Conservation (phyloP, 1,140 invertebrate species). For the Aphelenchoides avenae region DNA sequence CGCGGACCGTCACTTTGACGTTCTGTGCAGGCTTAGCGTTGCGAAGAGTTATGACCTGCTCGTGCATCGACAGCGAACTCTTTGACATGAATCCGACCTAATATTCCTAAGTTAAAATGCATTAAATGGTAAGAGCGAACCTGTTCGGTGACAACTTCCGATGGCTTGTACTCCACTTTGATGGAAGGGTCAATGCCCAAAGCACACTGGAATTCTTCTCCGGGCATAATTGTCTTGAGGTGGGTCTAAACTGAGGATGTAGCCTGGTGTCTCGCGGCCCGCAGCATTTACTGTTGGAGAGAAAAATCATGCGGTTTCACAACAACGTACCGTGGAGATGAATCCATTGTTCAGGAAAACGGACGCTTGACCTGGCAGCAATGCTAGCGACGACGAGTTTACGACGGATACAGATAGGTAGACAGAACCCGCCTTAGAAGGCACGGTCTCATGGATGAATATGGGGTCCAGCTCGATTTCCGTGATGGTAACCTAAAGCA, state of each 20-base stretch:
- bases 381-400: constrained; percentile 59
- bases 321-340: constrained; percentile 59
- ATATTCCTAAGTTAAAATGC: constrained; percentile 5
- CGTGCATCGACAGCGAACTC: constrained; percentile 41
- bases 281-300: not conserved
- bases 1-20: constrained; percentile 56
- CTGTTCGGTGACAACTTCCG: constrained; percentile 48
- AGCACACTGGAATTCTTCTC: constrained; percentile 62
- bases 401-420: constrained; percentile 60
- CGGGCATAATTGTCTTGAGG: constrained; percentile 59
- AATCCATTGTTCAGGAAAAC: constrained; percentile 64
- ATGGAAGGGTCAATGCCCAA: constrained; percentile 61
- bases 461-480: constrained; percentile 59
- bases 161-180: constrained; percentile 61
- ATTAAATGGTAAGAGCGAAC: constrained; percentile 7
- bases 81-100: constrained; percentile 51
- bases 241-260: constrained; percentile 31
- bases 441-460: constrained; percentile 61
- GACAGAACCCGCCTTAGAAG: constrained; percentile 58
- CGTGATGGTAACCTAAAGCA: constrained; percentile 10
- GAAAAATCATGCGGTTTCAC: not conserved
- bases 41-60: constrained; percentile 60
- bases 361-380: constrained; percentile 61
- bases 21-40: constrained; percentile 58
- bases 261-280: not conserved